Evolutionary conservation across 2,888 invertebrate species (phyloP).

Genomic region (Rotaria magnacalcarata): DNA sequence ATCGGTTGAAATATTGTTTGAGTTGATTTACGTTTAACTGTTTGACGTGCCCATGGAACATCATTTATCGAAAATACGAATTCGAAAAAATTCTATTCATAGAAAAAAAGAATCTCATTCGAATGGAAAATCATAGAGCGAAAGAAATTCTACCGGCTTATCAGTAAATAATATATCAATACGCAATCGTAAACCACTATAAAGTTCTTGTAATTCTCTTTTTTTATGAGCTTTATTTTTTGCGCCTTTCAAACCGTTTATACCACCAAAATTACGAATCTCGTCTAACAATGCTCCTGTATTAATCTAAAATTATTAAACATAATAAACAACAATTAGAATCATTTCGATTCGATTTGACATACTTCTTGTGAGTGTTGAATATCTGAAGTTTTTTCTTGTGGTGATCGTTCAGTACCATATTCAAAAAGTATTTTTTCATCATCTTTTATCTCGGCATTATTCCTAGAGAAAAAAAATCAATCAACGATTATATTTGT

Average conservation of each 20-base stretch:
- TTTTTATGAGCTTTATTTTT: not conserved
- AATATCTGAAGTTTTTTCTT: not conserved
- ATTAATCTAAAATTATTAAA: no score
- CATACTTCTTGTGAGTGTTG: not conserved
- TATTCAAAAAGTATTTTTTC: slow-evolving; percentile 13
- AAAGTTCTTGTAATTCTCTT: not conserved
- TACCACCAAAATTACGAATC: not conserved
- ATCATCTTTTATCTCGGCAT: not conserved
- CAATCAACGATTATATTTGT: not conserved
- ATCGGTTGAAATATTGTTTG: slow-evolving; percentile 4
- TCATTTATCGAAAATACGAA: not conserved
- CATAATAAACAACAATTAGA: not conserved
- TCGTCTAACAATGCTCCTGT: not conserved
- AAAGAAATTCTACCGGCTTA: not conserved
- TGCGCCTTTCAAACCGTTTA: not conserved
- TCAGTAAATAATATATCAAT: not conserved
- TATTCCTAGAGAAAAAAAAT: not conserved
- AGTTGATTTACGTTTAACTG: not conserved
- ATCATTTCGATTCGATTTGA: not conserved
- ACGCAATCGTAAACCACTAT: slow-evolving; percentile 10
- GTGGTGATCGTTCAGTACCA: not conserved
- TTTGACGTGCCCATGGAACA: slow-evolving; percentile 14
- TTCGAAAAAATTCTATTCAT: not conserved
- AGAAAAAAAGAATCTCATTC: not conserved
- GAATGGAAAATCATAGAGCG: not conserved